A percentile compares a stretch with the other conserved stretches of the same genome.
phyloP scores from a whole-genome alignment of 2,888 invertebrate species.

The Glyphotaelius pellucidus region DNA sequence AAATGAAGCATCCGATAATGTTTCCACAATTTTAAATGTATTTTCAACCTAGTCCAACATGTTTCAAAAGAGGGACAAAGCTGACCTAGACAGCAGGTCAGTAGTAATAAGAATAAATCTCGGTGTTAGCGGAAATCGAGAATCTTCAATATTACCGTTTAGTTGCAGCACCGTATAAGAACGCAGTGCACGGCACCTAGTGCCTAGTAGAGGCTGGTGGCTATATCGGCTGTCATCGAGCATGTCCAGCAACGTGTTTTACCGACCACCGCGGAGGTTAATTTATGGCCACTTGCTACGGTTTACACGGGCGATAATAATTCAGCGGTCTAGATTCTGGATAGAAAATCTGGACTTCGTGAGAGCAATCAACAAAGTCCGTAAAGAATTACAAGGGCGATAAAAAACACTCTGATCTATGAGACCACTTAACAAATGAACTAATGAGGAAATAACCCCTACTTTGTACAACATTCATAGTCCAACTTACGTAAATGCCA shows the following conservation, averaged over 20 bases:
- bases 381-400: neutral
- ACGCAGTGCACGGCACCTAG: neutral
- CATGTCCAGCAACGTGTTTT: neutral
- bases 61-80: neutral
- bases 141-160: neutral
- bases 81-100: neutral
- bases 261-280: neutral
- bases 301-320: neutral
- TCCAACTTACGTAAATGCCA: neutral
- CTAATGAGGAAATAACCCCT: neutral
- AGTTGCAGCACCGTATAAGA: neutral
- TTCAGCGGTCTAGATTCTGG: neutral
- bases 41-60: neutral
- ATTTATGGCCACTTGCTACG: neutral
- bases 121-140: constrained; percentile 2
- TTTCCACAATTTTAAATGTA: neutral
- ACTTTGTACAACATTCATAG: neutral
- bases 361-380: neutral
- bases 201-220: neutral
- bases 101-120: neutral
- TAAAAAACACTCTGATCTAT: no score
- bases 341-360: constrained; percentile 2
- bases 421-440: neutral
- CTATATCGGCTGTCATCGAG: neutral
- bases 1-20: neutral